phyloP scores from a whole-genome alignment of 2,113 vertebrate species.

The Fregetta grallaria region DNA sequence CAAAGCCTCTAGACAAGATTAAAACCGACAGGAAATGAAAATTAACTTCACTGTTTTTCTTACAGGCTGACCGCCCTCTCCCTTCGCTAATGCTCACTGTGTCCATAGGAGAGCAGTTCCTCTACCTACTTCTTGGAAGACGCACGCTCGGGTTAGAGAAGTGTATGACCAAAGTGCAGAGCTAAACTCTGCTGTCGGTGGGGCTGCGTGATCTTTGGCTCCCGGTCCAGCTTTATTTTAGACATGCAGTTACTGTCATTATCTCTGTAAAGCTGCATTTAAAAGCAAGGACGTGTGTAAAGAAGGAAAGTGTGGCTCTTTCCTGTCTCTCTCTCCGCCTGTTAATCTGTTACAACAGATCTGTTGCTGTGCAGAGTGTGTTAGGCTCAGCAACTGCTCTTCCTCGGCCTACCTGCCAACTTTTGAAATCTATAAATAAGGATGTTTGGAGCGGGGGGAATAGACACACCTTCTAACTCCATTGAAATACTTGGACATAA shows the following conservation, averaged over 20 bases:
- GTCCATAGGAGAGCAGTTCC: background rate
- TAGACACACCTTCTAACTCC: constrained; percentile 33
- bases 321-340: constrained; percentile 22
- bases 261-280: background rate
- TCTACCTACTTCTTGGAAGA: background rate
- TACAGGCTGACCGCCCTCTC: background rate
- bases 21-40: constrained; percentile 49
- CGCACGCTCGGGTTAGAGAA: background rate
- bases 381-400: constrained; percentile 51
- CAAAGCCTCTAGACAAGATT: constrained; percentile 19
- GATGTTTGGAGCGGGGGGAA: background rate
- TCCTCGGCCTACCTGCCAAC: constrained; percentile 35
- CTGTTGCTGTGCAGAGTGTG: constrained; percentile 23
- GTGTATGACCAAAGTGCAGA: background rate
- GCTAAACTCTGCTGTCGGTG: background rate
- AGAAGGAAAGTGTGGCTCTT: constrained; percentile 11
- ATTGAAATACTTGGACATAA: constrained; percentile 22
- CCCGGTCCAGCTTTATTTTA: background rate
- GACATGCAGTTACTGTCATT: background rate
- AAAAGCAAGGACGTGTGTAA: constrained; percentile 17
- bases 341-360: constrained; percentile 57
- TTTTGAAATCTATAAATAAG: constrained; percentile 55
- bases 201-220: background rate
- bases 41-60: constrained; percentile 18
- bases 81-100: background rate